Percentiles rank a stretch among this genome's conserved stretches.
These are phyloP conservation scores for Dichetophora obliterata DNA, from an alignment of 2,888 invertebrate genomes.

Conservation along the genomic window DNA sequence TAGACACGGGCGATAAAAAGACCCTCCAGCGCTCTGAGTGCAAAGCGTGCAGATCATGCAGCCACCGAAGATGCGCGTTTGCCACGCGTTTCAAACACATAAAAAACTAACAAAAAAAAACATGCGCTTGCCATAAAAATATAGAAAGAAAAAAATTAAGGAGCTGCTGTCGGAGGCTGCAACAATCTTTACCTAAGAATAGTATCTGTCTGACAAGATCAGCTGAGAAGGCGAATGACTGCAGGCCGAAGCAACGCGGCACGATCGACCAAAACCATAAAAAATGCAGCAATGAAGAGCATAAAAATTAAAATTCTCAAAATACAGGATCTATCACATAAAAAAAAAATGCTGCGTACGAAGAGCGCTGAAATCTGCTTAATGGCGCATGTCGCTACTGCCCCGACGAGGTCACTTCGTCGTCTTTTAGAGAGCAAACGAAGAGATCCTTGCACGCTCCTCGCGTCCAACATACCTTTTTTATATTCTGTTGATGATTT, in stretches of 20 bases:
- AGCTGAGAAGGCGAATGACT: slow-evolving; percentile 9
- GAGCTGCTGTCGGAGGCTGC: slow-evolving; percentile 1
- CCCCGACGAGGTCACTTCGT: neutral
- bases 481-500: neutral
- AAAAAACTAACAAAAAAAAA: slow-evolving; percentile 9
- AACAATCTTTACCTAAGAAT: neutral
- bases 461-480: neutral
- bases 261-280: slow-evolving; percentile 52
- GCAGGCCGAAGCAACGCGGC: slow-evolving; percentile 43
- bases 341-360: slow-evolving; percentile 41
- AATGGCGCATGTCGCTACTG: slow-evolving; percentile 16
- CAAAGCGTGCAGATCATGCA: neutral
- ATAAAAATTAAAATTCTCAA: neutral
- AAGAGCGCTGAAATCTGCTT: slow-evolving; percentile 48
- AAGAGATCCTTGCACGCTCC: neutral
- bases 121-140: slow-evolving; percentile 14
- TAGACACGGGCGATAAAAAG: slow-evolving; percentile 9
- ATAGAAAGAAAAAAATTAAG: neutral
- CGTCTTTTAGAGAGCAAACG: neutral
- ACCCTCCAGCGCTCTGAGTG: neutral
- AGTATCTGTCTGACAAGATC: slow-evolving; percentile 14
- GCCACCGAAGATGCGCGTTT: neutral
- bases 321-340: no score
- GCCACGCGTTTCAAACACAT: neutral
- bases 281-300: slow-evolving; percentile 45